Evolutionary conservation across 2,888 invertebrate species (phyloP), one percentile per base, ranked within the genome.

Genomic region (Drosophila incognita): DNA sequence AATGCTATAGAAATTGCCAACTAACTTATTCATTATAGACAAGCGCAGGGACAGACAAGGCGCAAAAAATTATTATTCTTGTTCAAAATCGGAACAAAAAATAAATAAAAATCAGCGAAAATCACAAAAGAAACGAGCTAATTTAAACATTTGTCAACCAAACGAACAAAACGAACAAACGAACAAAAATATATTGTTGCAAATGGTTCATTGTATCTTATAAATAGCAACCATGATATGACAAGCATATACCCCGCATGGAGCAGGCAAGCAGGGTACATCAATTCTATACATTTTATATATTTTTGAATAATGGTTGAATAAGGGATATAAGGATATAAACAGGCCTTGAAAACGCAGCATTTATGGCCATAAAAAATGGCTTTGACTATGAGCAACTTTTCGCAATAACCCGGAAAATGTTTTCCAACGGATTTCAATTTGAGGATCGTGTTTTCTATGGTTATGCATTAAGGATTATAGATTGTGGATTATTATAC

Each of bases 21-120:
- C 10, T 1, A 18, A 60, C 51, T 60, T 79, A 74, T 79, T 79
- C 69, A 56, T 58, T 56, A 36, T 36, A 63, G 56, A 59, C 40
- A 49, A 72, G 27, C 21, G n/a, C 15, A 40, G 36, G 27, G 42
- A 33, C 46, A 7, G 29, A 29, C 29, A 31, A 33, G 35, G 52
- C 57, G 49, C 35, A 21, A 21, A 46, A 60, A 62, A 58, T 57
- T n/a, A 46, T 35, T 31, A 11, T 24, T 24, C 24, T 24, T 24
- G 27, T 27, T 58, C 13, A 7, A 48, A 48, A 35, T 31, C 21
- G 10, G 11, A 33, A 31, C 0, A 4, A 31, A 0, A 24, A 31
- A 29, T 0, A 29, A 15, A 6, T 8, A n/a, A 31, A 21, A 49
- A 46, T 13, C 15, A 10, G 2, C 33, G 31, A 58, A 40, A 10